A percentile compares a stretch with the other conserved stretches of the same genome.
Evolutionary conservation across 2,888 invertebrate species (phyloP).

Genomic region (Galerucella calmariensis): DNA sequence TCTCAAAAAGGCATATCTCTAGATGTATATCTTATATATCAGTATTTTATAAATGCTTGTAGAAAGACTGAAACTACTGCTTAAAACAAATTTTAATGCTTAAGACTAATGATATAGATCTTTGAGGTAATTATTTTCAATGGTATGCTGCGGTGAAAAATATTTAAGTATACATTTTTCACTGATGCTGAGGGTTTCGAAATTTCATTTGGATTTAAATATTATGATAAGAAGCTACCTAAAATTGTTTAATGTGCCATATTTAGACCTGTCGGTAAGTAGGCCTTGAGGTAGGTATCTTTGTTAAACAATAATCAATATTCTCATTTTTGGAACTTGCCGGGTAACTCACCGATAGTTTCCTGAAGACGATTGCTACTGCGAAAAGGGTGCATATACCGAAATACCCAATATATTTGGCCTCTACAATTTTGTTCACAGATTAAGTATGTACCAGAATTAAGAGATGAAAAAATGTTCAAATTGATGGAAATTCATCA

Average conservation of each 20-base stretch:
- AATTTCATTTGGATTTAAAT: constrained; percentile 33
- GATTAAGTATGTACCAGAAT: too few relatives aligned
- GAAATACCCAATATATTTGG: neutral
- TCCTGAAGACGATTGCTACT: neutral
- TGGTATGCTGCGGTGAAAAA: constrained; percentile 43
- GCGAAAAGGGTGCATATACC: neutral
- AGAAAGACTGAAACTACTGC: constrained; percentile 34
- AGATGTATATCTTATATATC: neutral
- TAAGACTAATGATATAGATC: constrained; percentile 21
- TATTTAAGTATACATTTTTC: constrained; percentile 48
- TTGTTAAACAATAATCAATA: neutral
- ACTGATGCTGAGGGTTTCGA: constrained; percentile 52
- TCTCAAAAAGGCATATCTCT: neutral
- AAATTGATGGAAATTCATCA: too few relatives aligned
- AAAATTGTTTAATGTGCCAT: constrained; percentile 19
- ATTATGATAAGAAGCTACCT: constrained; percentile 6
- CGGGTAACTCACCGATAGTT: neutral
- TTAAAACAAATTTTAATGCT: constrained; percentile 24
- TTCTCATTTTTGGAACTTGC: neutral
- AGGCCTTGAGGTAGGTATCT: neutral
- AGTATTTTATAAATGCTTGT: constrained; percentile 22
- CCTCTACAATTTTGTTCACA: too few relatives aligned
- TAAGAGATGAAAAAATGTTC: too few relatives aligned
- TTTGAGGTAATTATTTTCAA: constrained; percentile 31
- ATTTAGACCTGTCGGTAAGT: neutral